These are phyloP conservation scores for Leucopsar rothschildi DNA, from an alignment of 2,113 vertebrate genomes.

Conservation along the genomic window DNA sequence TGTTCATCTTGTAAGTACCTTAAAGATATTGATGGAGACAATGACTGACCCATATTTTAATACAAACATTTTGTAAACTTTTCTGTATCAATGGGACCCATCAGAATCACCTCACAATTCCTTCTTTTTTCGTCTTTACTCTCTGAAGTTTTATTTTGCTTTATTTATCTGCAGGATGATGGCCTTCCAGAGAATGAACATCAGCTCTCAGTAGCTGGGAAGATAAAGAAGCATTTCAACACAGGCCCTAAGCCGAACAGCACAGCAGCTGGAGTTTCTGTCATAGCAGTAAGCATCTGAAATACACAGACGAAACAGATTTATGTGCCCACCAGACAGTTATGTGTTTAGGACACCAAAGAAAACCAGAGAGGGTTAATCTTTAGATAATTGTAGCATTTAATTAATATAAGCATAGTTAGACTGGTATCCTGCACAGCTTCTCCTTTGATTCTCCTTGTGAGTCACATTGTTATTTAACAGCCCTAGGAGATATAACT, in stretches of 20 bases:
- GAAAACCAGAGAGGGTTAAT: slow-evolving; percentile 33
- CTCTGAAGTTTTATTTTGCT: background rate
- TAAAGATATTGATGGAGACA: background rate
- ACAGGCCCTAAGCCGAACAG: slow-evolving; percentile 84
- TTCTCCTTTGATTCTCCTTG: slow-evolving; percentile 27
- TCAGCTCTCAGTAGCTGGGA: slow-evolving; percentile 92
- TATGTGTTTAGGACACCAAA: background rate
- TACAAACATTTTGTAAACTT: background rate
- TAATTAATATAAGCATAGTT: background rate
- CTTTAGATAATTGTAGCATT: background rate
- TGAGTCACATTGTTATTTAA: slow-evolving; percentile 47
- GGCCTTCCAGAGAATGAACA: slow-evolving; percentile 86
- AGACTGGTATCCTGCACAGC: background rate
- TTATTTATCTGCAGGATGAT: slow-evolving; percentile 80
- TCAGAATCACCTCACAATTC: background rate
- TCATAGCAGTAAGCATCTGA: slow-evolving; percentile 92
- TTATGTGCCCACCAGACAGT: slow-evolving; percentile 6
- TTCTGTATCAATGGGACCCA: background rate
- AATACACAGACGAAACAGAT: slow-evolving; percentile 61
- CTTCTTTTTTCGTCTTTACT: background rate
- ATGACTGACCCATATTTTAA: background rate
- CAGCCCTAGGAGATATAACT: background rate
- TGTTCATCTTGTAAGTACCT: background rate
- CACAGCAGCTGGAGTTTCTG: slow-evolving; percentile 91
- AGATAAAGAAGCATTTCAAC: slow-evolving; percentile 98